phyloP scores from a whole-genome alignment of 1,140 invertebrate species.

The Lepeophtheirus salmonis region DNA sequence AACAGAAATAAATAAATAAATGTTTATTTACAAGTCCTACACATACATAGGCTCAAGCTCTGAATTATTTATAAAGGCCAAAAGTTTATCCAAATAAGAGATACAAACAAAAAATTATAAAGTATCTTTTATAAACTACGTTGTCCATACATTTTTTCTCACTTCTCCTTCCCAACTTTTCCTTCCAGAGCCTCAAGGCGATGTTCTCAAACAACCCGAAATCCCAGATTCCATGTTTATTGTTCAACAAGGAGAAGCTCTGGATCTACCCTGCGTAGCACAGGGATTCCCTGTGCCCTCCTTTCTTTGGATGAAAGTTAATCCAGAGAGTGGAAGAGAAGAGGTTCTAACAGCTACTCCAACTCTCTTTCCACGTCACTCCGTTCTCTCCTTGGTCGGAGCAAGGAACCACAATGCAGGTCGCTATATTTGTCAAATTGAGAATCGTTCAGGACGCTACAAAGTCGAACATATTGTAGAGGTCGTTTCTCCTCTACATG shows the following conservation, averaged over 20 bases:
- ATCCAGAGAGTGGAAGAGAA: background rate
- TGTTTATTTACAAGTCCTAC: no score
- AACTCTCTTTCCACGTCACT: background rate
- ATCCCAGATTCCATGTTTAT: conserved; percentile 1
- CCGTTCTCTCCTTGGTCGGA: background rate
- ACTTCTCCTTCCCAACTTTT: no score
- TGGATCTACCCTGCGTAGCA: conserved; percentile 5
- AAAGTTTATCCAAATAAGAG: no score
- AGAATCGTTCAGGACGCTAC: background rate
- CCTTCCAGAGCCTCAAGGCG: background rate
- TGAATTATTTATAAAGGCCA: no score
- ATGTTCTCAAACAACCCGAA: background rate
- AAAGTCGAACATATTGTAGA: background rate
- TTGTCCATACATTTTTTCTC: no score
- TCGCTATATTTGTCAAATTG: background rate
- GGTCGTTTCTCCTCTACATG: background rate
- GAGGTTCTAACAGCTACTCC: background rate
- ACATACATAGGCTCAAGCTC: no score
- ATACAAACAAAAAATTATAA: no score
- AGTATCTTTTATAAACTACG: no score
- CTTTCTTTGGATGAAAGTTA: conserved; percentile 1
- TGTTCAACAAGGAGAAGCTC: background rate
- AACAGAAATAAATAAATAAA: no score
- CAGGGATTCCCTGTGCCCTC: background rate
- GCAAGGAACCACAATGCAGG: background rate